Base-by-base conservation (phyloP, 2,888 invertebrate species). In the Acrobasis repandana region DNA sequence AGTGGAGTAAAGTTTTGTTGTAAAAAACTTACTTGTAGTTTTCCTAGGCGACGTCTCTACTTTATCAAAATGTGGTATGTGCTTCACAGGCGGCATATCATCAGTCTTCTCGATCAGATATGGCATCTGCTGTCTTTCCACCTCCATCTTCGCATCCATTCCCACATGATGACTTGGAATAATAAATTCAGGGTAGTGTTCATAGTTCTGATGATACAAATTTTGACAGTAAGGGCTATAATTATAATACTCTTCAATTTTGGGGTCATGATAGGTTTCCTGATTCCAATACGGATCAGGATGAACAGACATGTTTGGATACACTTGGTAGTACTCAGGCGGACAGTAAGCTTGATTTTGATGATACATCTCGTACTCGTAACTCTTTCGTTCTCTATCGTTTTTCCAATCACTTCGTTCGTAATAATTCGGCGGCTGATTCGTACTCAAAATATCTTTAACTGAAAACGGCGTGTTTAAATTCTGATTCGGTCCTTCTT, bases 391-490 rank as follows among this genome's bases (percentile, higher is more conserved):
- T 0, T 83, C 83, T 61, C 84, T 76, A 0, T 88, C 88, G 59
- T 71, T 78, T 65, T 85, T 90, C 89, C 90, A 90, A 15, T 90
- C 89, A 57, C 69, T 83, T 64, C 86, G 74, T 61, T 90, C 90
- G 68, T 84, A 90, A 61, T 72, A 82, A 43, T 79, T 80, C 50
- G 80, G 77, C 3, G 83, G 71, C 63, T 87, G 89, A 63, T 83
- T 85, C 56, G 84, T 85, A 60, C 83, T 91, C 11, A 92, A 66
- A 15, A 92, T 92, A 61, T 92, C 90, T 67, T 90, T 92, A 0
- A 92, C 91, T 0, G 79, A 85, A 66, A 92, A 92, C n/a, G 91
- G 90, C 6, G 91, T 91, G 20, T 70, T 78, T 20, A 83, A 68
- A 64, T 69, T 82, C 20, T 74, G 79, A 11, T 63, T 69, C 9